These are phyloP conservation scores for Argopecten irradians DNA, from an alignment of 1,140 invertebrate genomes.

Conservation along the genomic window DNA sequence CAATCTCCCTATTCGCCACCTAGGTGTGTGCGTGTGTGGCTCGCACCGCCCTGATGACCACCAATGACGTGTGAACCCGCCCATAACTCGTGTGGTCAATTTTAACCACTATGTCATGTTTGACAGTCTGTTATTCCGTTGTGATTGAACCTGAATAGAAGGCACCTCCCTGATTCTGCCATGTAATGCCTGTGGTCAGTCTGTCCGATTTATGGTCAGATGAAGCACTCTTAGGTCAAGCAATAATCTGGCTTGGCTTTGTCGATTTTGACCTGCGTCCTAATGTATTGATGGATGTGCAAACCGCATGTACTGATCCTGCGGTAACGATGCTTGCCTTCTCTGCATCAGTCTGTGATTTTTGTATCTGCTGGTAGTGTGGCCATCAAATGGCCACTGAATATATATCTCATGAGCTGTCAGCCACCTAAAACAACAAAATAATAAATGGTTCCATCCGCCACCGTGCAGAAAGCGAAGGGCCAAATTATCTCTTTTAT, in stretches of 20 bases:
- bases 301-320: background rate
- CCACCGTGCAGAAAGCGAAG: conserved; percentile 39
- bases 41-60: background rate
- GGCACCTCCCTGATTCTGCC: background rate
- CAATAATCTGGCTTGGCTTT: background rate
- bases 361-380: background rate
- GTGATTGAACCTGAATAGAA: background rate
- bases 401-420: conserved; percentile 11
- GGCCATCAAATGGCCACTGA: conserved; percentile 7
- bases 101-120: background rate
- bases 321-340: background rate
- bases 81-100: background rate
- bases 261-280: background rate
- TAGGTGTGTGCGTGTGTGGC: background rate
- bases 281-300: background rate
- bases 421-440: conserved; percentile 34
- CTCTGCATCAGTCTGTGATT: background rate
- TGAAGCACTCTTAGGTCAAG: background rate
- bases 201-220: background rate
- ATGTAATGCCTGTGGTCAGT: background rate
- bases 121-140: background rate
- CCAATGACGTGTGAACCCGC: background rate
- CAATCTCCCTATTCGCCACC: background rate
- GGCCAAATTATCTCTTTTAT: conserved; percentile 51
- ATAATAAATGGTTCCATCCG: conserved; percentile 37